Evolutionary conservation across 2,888 invertebrate species (phyloP), one percentile per base, ranked within the genome.

Genomic region (Melitaea athalia): DNA sequence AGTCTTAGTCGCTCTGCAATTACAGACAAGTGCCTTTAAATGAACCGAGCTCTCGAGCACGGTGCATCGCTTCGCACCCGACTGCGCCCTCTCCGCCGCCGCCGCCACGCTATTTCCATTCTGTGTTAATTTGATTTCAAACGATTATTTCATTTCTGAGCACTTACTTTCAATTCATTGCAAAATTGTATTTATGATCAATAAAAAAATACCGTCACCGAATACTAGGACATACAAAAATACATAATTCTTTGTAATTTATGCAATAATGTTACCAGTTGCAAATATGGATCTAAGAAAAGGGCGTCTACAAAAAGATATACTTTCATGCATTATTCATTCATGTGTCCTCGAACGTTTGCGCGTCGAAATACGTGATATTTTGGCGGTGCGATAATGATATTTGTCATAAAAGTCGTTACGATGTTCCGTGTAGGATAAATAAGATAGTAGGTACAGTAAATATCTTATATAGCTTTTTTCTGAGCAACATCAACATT

Each of bases 21-120:
- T 92, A 92, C 88, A 87, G 91, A 90, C 89, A 91, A 92, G 91
- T 90, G 91, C 85, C 88, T 92, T 89, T 88, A 92, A 92, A 92
- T 92, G 92, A 92, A 91, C 88, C 87, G 83, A 88, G 88, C 90
- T 85, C 92, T 92, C 90, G 86, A 92, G 91, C 92, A 92, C 91
- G 92, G 87, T 88, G 90, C 89, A 86, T 86, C 88, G 87, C 85
- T 82, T 85, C 85, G 87, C 86, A 86, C 82, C 86, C 85, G 85
- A 82, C 82, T 85, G 85, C 83, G 84, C 85, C 82, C 86, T 84
- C 87, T 85, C 81, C 83, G 84, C 81, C 82, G 80, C 74, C 81
- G 81, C 74, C 65, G 77, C 78, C 80, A 77, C 81, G 80, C 81
- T 83, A 78, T 85, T 85, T 84, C 80, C 81, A 80, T 84, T 83